These are phyloP conservation scores for Calcarius lapponicus DNA, from an alignment of 2,797 vertebrate species.

Conservation along the genomic window DNA sequence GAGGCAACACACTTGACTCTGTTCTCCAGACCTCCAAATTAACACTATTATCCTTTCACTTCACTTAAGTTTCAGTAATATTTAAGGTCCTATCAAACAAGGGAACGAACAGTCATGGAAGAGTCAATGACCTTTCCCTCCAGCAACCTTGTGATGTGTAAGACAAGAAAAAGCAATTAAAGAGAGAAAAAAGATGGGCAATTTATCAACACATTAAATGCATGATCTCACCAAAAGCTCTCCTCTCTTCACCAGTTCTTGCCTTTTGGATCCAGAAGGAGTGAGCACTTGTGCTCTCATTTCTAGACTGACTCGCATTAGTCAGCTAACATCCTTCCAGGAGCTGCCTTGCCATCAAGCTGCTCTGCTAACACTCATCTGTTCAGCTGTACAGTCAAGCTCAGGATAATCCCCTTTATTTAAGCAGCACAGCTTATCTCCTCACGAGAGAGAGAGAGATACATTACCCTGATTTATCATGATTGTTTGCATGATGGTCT, in stretches of 20 bases:
- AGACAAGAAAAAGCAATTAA: neutral
- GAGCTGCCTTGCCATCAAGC: neutral
- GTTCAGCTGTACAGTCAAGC: neutral
- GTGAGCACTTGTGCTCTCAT: fast-evolving
- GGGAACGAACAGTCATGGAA: neutral
- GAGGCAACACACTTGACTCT: neutral
- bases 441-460: neutral
- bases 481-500: neutral
- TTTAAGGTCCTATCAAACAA: neutral
- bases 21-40: neutral
- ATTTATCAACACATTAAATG: neutral
- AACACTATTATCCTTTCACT: neutral
- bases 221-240: neutral
- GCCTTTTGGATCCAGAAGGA: neutral
- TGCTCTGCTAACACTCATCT: neutral
- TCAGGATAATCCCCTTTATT: neutral
- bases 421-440: neutral
- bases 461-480: neutral
- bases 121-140: neutral
- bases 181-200: neutral
- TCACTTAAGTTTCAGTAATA: neutral
- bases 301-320: neutral
- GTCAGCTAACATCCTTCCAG: neutral
- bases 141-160: neutral
- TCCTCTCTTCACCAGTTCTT: neutral